A percentile compares a stretch with the other conserved stretches of the same genome.
Conservation (phyloP, 1,140 invertebrate species). For the Plutomurus gul region DNA sequence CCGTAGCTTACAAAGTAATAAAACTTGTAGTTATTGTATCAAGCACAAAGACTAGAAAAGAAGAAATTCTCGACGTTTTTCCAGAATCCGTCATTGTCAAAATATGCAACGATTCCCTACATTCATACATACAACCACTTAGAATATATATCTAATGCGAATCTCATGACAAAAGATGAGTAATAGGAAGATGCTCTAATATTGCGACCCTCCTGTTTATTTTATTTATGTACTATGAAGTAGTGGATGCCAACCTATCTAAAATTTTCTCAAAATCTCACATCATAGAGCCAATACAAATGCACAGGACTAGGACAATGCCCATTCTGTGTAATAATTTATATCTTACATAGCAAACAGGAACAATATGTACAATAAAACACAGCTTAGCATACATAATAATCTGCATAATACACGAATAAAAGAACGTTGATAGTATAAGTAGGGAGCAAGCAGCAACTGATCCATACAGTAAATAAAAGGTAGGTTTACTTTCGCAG, state of each 20-base stretch:
- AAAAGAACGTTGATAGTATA: constrained; percentile 23
- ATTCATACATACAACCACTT: not conserved
- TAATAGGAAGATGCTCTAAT: too few relatives aligned
- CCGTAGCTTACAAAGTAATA: not conserved
- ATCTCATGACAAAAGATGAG: too few relatives aligned
- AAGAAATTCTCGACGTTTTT: not conserved
- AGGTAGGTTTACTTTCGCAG: not conserved
- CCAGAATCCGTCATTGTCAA: constrained; percentile 2
- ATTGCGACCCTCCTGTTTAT: too few relatives aligned
- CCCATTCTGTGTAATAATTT: constrained; percentile 2
- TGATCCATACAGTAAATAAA: constrained; percentile 25
- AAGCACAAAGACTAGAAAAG: too few relatives aligned
- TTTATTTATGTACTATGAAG: too few relatives aligned
- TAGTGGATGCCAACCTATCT: not conserved
- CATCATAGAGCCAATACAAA: not conserved
- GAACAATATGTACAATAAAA: not conserved
- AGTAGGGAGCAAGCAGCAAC: constrained; percentile 13
- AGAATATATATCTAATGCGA: not conserved
- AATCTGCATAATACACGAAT: constrained; percentile 6
- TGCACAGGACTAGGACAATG: constrained; percentile 6
- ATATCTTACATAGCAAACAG: constrained; percentile 8
- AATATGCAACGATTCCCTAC: not conserved
- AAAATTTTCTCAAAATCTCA: not conserved
- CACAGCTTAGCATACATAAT: not conserved
- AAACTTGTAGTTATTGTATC: too few relatives aligned